A percentile compares a stretch with the other conserved stretches of the same genome.
Conservation (phyloP, 2,888 invertebrate species). For the Sepiola atlantica region DNA sequence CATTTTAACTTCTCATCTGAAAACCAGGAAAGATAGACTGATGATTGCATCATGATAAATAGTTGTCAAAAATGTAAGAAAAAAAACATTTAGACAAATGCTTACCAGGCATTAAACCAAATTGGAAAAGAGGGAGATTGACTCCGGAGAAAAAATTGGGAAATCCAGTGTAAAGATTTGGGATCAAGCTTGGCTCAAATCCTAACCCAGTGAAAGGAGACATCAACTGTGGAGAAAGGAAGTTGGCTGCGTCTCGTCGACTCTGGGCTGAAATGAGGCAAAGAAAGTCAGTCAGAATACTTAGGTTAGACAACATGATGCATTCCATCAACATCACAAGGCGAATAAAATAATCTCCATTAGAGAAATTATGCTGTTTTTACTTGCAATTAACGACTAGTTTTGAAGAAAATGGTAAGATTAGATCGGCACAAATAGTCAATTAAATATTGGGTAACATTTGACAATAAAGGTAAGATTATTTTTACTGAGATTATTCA, state of each 20-base stretch:
- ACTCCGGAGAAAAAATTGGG: slow-evolving; percentile 74
- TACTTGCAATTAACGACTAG: background rate
- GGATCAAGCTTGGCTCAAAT: slow-evolving; percentile 71
- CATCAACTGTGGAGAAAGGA: slow-evolving; percentile 60
- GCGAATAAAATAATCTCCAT: background rate
- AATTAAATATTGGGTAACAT: background rate
- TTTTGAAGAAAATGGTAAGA: background rate
- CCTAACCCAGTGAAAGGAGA: slow-evolving; percentile 65
- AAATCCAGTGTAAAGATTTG: slow-evolving; percentile 75
- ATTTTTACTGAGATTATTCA: background rate
- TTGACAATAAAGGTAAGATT: background rate
- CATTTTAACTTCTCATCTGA: slow-evolving; percentile 40
- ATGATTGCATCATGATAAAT: background rate
- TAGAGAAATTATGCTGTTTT: background rate
- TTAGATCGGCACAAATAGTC: background rate
- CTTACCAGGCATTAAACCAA: slow-evolving; percentile 74
- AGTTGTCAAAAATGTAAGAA: background rate
- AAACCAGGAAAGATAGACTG: background rate
- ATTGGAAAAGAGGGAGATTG: slow-evolving; percentile 77
- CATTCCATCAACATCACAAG: too few species aligned
- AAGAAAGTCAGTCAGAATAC: background rate
- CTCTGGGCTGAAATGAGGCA: slow-evolving; percentile 15
- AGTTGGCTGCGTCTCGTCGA: slow-evolving; percentile 42
- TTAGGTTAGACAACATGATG: too few species aligned
- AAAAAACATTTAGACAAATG: slow-evolving; percentile 24